Percentiles rank a stretch among this genome's conserved stretches.
phyloP scores from a whole-genome alignment of 2,888 invertebrate species.

The Philaethria dido region DNA sequence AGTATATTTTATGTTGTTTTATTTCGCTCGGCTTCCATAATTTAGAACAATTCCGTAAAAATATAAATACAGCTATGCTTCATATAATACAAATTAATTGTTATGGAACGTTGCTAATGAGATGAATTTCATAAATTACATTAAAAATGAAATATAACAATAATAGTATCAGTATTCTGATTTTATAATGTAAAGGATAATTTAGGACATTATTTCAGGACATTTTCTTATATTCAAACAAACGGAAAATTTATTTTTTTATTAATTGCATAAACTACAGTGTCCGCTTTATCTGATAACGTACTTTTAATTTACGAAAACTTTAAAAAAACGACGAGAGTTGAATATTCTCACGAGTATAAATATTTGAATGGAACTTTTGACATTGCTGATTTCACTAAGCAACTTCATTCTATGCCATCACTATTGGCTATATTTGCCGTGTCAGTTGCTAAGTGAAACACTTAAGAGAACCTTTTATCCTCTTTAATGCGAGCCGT shows the following conservation, averaged over 20 bases:
- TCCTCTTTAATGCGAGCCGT: slow-evolving; percentile 75
- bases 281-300: slow-evolving; percentile 61
- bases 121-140: neutral
- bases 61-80: slow-evolving; percentile 16
- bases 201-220: too few relatives aligned
- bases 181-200: too few relatives aligned
- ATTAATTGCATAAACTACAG: slow-evolving; percentile 58
- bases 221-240: too few relatives aligned
- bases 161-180: too few relatives aligned
- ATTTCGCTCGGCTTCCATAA: slow-evolving; percentile 17
- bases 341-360: slow-evolving; percentile 49
- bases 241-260: slow-evolving; percentile 66
- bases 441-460: slow-evolving; percentile 77
- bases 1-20: slow-evolving; percentile 25
- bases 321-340: slow-evolving; percentile 50
- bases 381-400: slow-evolving; percentile 61
- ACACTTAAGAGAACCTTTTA: slow-evolving; percentile 74
- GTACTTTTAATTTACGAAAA: slow-evolving; percentile 53
- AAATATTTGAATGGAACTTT: slow-evolving; percentile 52
- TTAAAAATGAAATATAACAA: too few relatives aligned
- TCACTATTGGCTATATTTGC: slow-evolving; percentile 66
- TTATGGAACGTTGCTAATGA: neutral
- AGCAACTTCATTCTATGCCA: slow-evolving; percentile 66
- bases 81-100: slow-evolving; percentile 18
- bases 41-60: slow-evolving; percentile 11